Percentiles rank a stretch among this genome's conserved stretches.
phyloP scores from a whole-genome alignment of 37 sponge, comb jelly and placozoan genomes.

The Tethya wilhelma region DNA sequence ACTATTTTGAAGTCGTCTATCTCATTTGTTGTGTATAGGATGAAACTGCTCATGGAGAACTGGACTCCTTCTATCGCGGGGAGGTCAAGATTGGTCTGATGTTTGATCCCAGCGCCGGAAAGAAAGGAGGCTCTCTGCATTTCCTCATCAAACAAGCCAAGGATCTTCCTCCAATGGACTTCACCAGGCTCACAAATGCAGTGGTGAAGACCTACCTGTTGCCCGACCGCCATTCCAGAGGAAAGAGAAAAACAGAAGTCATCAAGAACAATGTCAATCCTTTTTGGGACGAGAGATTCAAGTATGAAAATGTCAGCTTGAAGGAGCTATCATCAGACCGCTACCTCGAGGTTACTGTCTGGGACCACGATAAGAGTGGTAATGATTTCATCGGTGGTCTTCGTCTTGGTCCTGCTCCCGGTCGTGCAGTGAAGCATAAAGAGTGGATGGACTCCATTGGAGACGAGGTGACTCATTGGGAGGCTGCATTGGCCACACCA shows the following conservation, averaged over 20 bases:
- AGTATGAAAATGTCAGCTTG: conserved; percentile 44
- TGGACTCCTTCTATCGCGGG: conserved; percentile 2
- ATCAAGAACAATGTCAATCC: conserved; percentile 58
- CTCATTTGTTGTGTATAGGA: not conserved
- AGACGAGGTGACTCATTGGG: conserved; percentile 65
- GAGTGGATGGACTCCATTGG: conserved; percentile 70
- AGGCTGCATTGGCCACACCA: conserved; percentile 38
- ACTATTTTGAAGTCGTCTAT: not conserved
- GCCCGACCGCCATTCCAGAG: conserved; percentile 34
- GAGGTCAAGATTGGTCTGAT: conserved; percentile 21
- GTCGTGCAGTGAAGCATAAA: conserved; percentile 11
- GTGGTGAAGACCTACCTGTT: conserved; percentile 49
- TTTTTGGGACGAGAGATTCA: conserved; percentile 56
- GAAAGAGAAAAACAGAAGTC: conserved; percentile 61
- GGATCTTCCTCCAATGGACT: conserved; percentile 15
- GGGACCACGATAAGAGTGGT: conserved; percentile 46
- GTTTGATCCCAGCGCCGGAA: not conserved
- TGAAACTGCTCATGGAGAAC: not conserved
- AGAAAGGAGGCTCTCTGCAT: conserved; percentile 26
- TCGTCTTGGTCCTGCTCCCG: conserved; percentile 54
- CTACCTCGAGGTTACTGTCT: conserved; percentile 58
- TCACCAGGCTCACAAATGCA: not conserved
- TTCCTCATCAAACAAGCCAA: conserved; percentile 46
- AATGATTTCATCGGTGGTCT: conserved; percentile 65
- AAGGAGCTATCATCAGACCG: conserved; percentile 45